Conservation (phyloP, 2,113 vertebrate species). For the Peromyscus polionotus region DNA sequence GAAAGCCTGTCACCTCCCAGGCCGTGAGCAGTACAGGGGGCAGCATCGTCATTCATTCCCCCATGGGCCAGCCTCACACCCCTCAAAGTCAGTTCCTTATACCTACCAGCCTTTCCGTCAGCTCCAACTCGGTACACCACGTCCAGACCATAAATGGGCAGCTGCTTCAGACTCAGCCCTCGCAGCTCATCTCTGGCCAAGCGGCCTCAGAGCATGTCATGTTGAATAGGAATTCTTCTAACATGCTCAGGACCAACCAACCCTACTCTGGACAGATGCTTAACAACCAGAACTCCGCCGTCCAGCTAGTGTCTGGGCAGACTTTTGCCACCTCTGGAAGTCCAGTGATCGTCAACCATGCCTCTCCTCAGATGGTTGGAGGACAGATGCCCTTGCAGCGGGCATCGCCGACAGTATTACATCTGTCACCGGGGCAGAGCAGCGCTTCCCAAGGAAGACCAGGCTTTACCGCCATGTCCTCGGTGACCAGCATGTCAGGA, state of each 20-base stretch:
- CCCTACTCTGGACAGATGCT: slow-evolving; percentile 93
- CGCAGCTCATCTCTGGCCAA: slow-evolving; percentile 88
- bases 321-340: slow-evolving; percentile 92
- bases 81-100: slow-evolving; percentile 95
- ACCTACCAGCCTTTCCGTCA: slow-evolving; percentile 93
- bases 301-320: slow-evolving; percentile 95
- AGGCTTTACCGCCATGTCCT: slow-evolving; percentile 85
- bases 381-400: slow-evolving; percentile 92
- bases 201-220: slow-evolving; percentile 90
- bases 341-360: slow-evolving; percentile 95
- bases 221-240: slow-evolving; percentile 89
- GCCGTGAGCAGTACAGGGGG: slow-evolving; percentile 86
- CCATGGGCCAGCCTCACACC: slow-evolving; percentile 92
- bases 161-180: slow-evolving; percentile 90
- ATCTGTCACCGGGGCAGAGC: slow-evolving; percentile 91
- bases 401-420: slow-evolving; percentile 89
- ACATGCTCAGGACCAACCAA: slow-evolving; percentile 90
- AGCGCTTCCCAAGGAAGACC: slow-evolving; percentile 89
- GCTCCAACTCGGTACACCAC: slow-evolving; percentile 92
- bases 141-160: slow-evolving; percentile 94
- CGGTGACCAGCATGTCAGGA: slow-evolving; percentile 87
- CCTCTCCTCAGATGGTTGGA: slow-evolving; percentile 88
- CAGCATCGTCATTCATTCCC: slow-evolving; percentile 92
- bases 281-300: slow-evolving; percentile 92
- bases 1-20: slow-evolving; percentile 89